phyloP scores from a whole-genome alignment of 2,113 vertebrate genomes.

The Anolis carolinensis region DNA sequence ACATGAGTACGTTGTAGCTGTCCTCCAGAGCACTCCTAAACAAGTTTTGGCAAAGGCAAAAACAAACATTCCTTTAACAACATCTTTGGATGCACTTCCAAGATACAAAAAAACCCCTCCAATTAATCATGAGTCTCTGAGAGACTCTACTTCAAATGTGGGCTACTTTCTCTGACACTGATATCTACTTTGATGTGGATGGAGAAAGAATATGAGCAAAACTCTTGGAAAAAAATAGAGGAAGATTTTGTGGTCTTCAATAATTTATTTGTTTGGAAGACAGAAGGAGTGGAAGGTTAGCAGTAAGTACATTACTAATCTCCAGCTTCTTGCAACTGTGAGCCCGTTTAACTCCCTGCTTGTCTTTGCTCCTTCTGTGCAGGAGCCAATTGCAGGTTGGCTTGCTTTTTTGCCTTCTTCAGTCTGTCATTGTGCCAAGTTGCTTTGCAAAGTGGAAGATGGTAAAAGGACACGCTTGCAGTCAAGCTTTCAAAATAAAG shows the following conservation, averaged over 20 bases:
- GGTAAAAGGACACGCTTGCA: slow-evolving; percentile 52
- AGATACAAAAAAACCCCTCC: slow-evolving; percentile 64
- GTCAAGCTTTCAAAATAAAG: slow-evolving; percentile 27
- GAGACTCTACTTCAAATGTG: slow-evolving; percentile 63
- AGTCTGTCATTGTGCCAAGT: slow-evolving; percentile 60
- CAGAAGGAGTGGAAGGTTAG: slow-evolving; percentile 63
- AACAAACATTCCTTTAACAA: slow-evolving; percentile 73
- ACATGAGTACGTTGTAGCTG: slow-evolving; percentile 43
- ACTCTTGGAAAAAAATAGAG: slow-evolving; percentile 42
- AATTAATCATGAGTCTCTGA: slow-evolving; percentile 75
- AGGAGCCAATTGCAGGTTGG: slow-evolving; percentile 34
- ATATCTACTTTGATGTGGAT: slow-evolving; percentile 73
- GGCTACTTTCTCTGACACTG: slow-evolving; percentile 68
- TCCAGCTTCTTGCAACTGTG: slow-evolving; percentile 56
- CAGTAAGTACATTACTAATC: slow-evolving; percentile 63
- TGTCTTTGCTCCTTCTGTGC: slow-evolving; percentile 46
- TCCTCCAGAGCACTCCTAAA: slow-evolving; percentile 67
- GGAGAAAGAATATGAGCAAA: slow-evolving; percentile 62
- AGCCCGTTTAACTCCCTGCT: slow-evolving; percentile 70
- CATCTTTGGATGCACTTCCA: slow-evolving; percentile 75
- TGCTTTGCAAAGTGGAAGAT: slow-evolving; percentile 52
- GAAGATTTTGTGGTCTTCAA: slow-evolving; percentile 65
- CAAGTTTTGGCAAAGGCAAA: slow-evolving; percentile 74
- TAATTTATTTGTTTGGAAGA: slow-evolving; percentile 77
- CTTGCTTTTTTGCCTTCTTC: slow-evolving; percentile 28